A percentile compares a stretch with the other conserved stretches of the same genome.
Conservation (phyloP, 1,140 invertebrate genomes). For the Acromyrmex charruanus region DNA sequence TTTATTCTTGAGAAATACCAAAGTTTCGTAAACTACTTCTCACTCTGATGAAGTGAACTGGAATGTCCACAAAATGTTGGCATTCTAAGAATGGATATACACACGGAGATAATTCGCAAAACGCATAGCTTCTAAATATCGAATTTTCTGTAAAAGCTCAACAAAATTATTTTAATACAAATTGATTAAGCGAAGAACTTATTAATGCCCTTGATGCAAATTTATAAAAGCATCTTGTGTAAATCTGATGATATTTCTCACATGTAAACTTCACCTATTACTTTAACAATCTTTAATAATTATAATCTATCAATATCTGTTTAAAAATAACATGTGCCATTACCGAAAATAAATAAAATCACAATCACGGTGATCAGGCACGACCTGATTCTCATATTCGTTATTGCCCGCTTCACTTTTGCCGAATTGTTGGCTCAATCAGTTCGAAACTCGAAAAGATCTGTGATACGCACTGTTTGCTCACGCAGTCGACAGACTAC, state of each 20-base stretch:
- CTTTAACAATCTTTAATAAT: neutral
- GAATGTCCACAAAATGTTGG: no score
- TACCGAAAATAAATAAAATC: constrained; percentile 77
- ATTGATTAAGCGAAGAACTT: neutral
- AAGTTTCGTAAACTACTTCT: no score
- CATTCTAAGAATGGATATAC: no score
- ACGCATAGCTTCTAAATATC: no score
- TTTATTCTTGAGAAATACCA: no score
- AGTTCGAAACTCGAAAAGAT: neutral
- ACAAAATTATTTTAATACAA: neutral
- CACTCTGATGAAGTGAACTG: no score
- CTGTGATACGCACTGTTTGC: constrained; percentile 46
- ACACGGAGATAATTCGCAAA: no score
- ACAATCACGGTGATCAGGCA: constrained; percentile 74
- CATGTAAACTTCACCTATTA: no score
- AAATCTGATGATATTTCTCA: neutral
- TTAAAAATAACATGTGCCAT: constrained; percentile 46
- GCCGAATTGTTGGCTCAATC: neutral
- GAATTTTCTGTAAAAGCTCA: neutral
- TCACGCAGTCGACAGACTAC: constrained; percentile 51
- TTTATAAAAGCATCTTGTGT: neutral
- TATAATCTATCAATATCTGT: constrained; percentile 1
- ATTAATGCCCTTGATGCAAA: neutral
- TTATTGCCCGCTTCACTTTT: neutral
- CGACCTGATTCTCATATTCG: constrained; percentile 76